Percentiles rank a stretch among this genome's conserved stretches.
Conservation (phyloP, 1,140 invertebrate genomes). For the Schlechtendalia chinensis region DNA sequence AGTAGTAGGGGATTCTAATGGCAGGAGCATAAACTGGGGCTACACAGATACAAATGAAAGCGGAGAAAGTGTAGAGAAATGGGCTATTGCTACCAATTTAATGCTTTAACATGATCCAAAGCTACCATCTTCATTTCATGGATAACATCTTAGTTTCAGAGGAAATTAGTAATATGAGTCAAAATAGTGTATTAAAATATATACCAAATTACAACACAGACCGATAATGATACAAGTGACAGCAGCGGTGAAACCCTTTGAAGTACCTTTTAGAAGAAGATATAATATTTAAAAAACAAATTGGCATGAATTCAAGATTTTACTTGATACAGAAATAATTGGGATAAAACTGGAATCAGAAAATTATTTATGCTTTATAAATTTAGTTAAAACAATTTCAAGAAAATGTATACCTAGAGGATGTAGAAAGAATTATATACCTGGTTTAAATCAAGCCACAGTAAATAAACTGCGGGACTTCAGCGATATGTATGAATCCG, state of each 20-base stretch:
- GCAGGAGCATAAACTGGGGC: conserved; percentile 8
- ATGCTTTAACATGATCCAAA: conserved; percentile 29
- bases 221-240: no score
- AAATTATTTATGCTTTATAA: conserved; percentile 20
- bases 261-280: no score
- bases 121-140: conserved; percentile 33
- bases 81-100: conserved; percentile 8
- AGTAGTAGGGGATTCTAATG: no score
- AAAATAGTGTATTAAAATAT: no score
- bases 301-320: not conserved
- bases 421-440: conserved; percentile 24
- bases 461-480: conserved; percentile 18
- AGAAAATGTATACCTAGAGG: no score
- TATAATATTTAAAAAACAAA: no score
- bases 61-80: conserved; percentile 16
- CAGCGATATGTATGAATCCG: conserved; percentile 19
- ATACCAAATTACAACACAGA: no score
- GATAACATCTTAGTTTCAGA: not conserved
- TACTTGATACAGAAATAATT: conserved; percentile 29
- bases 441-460: conserved; percentile 28
- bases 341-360: conserved; percentile 5
- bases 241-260: no score
- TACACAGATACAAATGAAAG: conserved; percentile 4
- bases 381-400: not conserved
- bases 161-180: no score